Conservation (phyloP, 2,888 invertebrate genomes). For the Hydroisotoma schaefferi region DNA sequence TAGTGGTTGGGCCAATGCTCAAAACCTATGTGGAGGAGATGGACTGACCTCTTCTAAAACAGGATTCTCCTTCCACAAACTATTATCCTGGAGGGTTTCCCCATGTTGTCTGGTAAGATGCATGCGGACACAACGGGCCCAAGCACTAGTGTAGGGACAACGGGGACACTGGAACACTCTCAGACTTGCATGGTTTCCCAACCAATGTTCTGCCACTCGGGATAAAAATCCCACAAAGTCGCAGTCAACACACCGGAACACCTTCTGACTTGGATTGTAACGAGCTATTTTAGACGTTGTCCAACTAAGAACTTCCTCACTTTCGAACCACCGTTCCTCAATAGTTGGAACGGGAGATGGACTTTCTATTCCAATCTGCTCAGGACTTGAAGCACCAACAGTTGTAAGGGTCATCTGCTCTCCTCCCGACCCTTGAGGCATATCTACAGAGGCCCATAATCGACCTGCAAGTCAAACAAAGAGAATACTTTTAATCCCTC, state of each 20-base stretch:
- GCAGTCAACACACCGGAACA: constrained; percentile 72
- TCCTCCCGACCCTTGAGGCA: constrained; percentile 21
- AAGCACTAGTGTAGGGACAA: constrained; percentile 71
- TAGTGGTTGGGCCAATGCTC: no score
- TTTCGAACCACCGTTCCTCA: constrained; percentile 64
- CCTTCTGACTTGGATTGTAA: constrained; percentile 71
- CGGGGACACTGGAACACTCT: constrained; percentile 64
- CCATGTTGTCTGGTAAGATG: constrained; percentile 71
- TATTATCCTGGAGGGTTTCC: constrained; percentile 58
- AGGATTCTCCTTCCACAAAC: constrained; percentile 64
- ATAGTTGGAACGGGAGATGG: constrained; percentile 10
- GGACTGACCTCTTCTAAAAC: constrained; percentile 62
- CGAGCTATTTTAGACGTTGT: constrained; percentile 75
- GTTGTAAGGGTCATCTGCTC: constrained; percentile 19
- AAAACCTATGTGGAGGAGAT: no score
- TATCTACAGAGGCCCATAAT: constrained; percentile 36
- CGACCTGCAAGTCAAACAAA: constrained; percentile 22
- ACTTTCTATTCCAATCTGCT: not conserved
- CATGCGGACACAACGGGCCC: constrained; percentile 70
- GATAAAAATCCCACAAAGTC: constrained; percentile 71
- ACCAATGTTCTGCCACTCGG: constrained; percentile 72
- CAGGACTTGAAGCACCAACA: constrained; percentile 2
- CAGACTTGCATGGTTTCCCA: constrained; percentile 68
- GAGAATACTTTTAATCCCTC: no score
- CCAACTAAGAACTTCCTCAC: constrained; percentile 69